Evolutionary conservation across 2,113 vertebrate genomes (phyloP).

Genomic region (Choloepus hoffmanni): DNA sequence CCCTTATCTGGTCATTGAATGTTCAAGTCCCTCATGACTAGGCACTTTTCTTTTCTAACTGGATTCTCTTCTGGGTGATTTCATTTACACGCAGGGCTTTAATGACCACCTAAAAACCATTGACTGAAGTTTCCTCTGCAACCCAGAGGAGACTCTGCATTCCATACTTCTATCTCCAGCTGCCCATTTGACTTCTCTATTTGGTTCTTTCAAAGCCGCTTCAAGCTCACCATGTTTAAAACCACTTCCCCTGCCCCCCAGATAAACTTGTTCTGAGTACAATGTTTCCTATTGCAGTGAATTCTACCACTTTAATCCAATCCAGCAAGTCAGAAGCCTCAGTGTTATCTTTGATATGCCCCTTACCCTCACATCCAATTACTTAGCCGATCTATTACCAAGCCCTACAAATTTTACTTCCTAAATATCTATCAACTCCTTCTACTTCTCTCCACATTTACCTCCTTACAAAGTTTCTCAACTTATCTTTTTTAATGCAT

Average conservation of each 20-base stretch:
- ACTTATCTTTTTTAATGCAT: not conserved
- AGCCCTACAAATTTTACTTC: not conserved
- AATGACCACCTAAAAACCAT: not conserved
- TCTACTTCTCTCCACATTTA: not conserved
- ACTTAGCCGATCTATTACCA: not conserved
- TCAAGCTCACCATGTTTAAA: slow-evolving; percentile 4
- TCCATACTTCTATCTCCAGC: not conserved
- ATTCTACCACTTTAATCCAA: not conserved
- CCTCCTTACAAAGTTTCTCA: not conserved
- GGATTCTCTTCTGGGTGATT: not conserved
- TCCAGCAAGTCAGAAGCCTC: not conserved
- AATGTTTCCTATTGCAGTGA: not conserved
- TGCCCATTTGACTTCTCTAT: not conserved
- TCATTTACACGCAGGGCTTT: not conserved
- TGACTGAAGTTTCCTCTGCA: not conserved
- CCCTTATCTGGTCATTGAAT: slow-evolving; percentile 1
- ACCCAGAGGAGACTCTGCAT: not conserved
- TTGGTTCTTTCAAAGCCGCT: slow-evolving; percentile 33
- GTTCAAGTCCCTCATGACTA: not conserved
- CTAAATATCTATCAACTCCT: not conserved
- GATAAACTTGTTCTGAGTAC: not conserved
- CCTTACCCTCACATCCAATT: not conserved
- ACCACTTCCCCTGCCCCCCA: not conserved
- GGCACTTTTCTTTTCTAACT: slow-evolving; percentile 19
- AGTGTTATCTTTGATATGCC: not conserved